phyloP scores from a whole-genome alignment of 2,797 vertebrate species.

The Falco peregrinus region DNA sequence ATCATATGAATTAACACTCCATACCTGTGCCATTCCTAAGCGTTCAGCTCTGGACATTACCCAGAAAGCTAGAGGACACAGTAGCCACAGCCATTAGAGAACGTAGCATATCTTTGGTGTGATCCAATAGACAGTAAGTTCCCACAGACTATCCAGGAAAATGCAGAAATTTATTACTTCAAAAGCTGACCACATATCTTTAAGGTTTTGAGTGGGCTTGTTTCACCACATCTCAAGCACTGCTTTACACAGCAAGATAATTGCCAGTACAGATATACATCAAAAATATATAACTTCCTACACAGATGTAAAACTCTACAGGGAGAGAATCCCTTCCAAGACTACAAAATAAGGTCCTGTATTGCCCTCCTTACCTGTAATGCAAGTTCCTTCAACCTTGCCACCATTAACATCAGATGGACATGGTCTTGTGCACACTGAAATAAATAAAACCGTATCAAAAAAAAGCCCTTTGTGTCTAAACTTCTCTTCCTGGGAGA shows the following conservation, averaged over 20 bases:
- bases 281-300: background rate
- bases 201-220: background rate
- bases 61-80: background rate
- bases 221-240: background rate
- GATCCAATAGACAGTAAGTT: background rate
- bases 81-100: background rate
- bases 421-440: background rate
- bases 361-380: background rate
- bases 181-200: background rate
- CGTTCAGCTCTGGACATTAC: background rate
- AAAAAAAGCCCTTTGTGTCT: background rate
- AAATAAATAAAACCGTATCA: background rate
- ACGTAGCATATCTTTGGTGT: background rate
- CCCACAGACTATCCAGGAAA: background rate
- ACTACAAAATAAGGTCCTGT: background rate
- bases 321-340: background rate
- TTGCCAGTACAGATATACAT: background rate
- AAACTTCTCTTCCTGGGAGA: background rate
- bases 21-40: background rate
- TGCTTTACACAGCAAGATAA: background rate
- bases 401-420: background rate
- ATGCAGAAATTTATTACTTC: background rate
- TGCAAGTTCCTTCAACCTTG: background rate
- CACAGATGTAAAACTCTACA: background rate
- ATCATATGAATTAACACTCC: background rate